Evolutionary conservation across 2,797 vertebrate species (phyloP), one percentile per base, ranked within the genome.

Genomic region (Sandelia bainsii): DNA sequence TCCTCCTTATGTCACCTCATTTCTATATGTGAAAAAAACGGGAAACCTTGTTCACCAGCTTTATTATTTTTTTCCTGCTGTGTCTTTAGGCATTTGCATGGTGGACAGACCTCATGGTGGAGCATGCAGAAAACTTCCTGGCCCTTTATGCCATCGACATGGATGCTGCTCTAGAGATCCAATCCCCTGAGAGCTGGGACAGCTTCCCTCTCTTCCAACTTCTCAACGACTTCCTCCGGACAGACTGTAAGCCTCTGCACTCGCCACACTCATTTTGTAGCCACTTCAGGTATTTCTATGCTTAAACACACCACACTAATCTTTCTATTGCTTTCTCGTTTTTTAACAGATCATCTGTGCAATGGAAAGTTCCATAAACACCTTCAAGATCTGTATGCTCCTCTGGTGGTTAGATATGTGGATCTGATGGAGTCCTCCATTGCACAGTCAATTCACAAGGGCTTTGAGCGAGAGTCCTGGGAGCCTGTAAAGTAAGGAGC

Each of bases 321-420:
- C 1, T 49, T 13, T 44, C 34, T 68, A 4, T 63, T 39, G 19
- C 45, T 62, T 8, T 27, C 57, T 69, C 32, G 59, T 42, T 59
- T 46, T 22, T 0, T 77, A 93, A 77, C 93, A 99, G 97, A 97
- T 97, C 98, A 99, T 93, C 94, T 99, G 94, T 98, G 97, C 95
- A 99, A 99, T 93, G 98, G 98, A 91, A 99, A 98, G 93, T 99
- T 98, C 95, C 98, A 99, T 97, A 99, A 99, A 94, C 98, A 99
- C 93, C 97, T 99, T 85, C 98, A 99, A 94, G 98, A 99, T 95
- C 96, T 99, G 87, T 99, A 98, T 91, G 98, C 98, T 91, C 98
- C 98, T 87, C 96, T 99, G 95, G 98, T 99, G 94, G 98, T 99
- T 96, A 98, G 97, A 98, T 99, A 99, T 96, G 98, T 99, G 93